Evolutionary conservation across 1,140 invertebrate species (phyloP), one percentile per base, ranked within the genome.

Genomic region (Calycopis cecrops): DNA sequence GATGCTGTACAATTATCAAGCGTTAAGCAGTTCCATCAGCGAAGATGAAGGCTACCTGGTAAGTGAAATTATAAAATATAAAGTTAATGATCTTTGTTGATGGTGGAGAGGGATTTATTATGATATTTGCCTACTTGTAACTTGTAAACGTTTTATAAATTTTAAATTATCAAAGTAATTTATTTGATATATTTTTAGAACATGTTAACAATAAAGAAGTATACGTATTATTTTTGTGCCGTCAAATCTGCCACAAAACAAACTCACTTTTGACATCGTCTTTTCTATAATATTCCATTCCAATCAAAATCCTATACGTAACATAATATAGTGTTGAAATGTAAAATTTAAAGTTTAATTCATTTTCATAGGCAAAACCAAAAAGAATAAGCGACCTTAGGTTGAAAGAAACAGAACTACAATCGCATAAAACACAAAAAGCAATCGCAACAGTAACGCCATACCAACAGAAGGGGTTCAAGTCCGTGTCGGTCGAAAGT

Each of bases 1-100:
- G 76, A 76, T 90, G 65, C 74, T 91, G 49, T 89, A 90, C 59
- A 90, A 89, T 64, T 75, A 89, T 11, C 89, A 91, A 76, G 72
- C 90, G 54, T 69, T 90, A 56, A 88, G 83, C 69, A 87, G 80
- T 65, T 86, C 78, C 48, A 78, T 88, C 60, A 83, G 81, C 62
- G 85, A 88, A 75, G 85, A 88, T 63, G 83, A 88, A 70, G 85
- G 74, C 62, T 85, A 76, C 75, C 78, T 79, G 79, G 87, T 88
- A 61, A 57, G 35, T 40, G 21, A 18, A 18, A 11, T 21, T 47
- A 9, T 4, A 17, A 18, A 9, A 7, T 17, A 17, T 14, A n/a
- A 17, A 4, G 10, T 17, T 47, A 17, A 10, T 17, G 21, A 28
- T 3, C 6, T 2, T 28, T 3, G 21, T 28, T 28, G 21, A 28